Evolutionary conservation across 2,797 vertebrate species (phyloP), one percentile per base, ranked within the genome.

Genomic region (Leptoclinus maculatus): DNA sequence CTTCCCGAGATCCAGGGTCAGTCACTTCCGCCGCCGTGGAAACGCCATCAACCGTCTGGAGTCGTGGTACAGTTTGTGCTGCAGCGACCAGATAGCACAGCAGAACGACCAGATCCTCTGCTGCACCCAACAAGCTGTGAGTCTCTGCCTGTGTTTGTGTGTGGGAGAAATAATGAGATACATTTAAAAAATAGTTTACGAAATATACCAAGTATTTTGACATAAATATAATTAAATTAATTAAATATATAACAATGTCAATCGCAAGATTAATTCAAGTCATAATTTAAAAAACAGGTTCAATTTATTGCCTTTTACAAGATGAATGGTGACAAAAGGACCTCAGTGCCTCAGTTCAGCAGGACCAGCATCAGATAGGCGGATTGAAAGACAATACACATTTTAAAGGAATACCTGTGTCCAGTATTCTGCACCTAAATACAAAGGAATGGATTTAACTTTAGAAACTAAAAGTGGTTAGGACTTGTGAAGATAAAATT

Each of bases 61-160:
- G 89, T 85, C 76, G 0, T 93, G 91, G 93, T 94, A 74, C 80
- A 23, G 12, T 12, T 7, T 57, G 32, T 95, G 95, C 83, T 95
- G 95, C 82, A 38, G 32, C n/a, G 76, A 23, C 34, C 43, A 49
- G 1, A 27, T 6, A 2, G 63, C 74, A 5, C 36, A 69, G 29
- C 9, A 68, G n/a, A 62, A 27, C 17, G 1, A 1, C 13, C 54
- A 76, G 66, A 78, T 79, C 47, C 88, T 95, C 60, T 93, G 93
- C 88, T 95, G 95, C 9, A 5, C 82, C 6, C 19, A 83, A 25
- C 92, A 94, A 76, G 93, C 91, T 19, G 94, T 95, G 74, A 93
- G 94, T 92, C 13, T 43, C 41, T 57, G 23, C 10, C 3, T 25
- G 7, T 69, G 23, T 53, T 17, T 64, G 23, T 21, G 3, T 2